Evolutionary conservation across 2,888 invertebrate species (phyloP).

Genomic region (Argyresthia albistria): DNA sequence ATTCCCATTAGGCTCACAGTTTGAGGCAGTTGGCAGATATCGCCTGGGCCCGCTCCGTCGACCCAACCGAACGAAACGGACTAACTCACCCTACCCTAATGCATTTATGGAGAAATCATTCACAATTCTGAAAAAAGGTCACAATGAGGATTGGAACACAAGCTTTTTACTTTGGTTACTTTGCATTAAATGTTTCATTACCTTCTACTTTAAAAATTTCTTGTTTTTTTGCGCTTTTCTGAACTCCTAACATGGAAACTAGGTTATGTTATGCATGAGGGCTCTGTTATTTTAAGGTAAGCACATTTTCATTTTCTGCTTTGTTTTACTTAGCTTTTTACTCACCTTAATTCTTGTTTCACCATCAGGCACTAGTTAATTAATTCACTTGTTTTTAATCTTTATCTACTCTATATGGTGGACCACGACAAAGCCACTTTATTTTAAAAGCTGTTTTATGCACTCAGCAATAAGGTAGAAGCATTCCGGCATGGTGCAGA

Average conservation of each 20-base stretch:
- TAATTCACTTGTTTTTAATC: too few species aligned
- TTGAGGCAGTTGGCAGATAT: slow-evolving; percentile 37
- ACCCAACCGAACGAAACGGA: slow-evolving; percentile 22
- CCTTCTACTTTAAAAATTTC: slow-evolving; percentile 33
- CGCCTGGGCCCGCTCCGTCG: not conserved
- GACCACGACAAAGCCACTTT: too few species aligned
- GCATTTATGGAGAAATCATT: slow-evolving; percentile 51
- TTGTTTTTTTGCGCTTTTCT: slow-evolving; percentile 22
- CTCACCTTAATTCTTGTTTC: too few species aligned
- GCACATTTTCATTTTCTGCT: slow-evolving; percentile 11
- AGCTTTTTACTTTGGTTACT: slow-evolving; percentile 22
- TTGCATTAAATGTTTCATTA: slow-evolving; percentile 46
- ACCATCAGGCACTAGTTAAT: too few species aligned
- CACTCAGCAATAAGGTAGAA: too few species aligned
- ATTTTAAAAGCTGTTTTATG: too few species aligned
- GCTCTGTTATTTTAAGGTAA: slow-evolving; percentile 13
- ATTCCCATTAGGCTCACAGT: slow-evolving; percentile 65
- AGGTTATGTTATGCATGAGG: slow-evolving; percentile 4
- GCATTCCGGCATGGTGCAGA: too few species aligned
- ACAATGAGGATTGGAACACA: slow-evolving; percentile 54
- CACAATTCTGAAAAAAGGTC: slow-evolving; percentile 18
- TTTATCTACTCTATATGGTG: too few species aligned
- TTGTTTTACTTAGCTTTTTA: not conserved
- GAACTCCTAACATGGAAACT: not conserved
- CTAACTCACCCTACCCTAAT: slow-evolving; percentile 27